Evolutionary conservation across 2,113 vertebrate species (phyloP).

Genomic region (Stegostoma tigrinum): DNA sequence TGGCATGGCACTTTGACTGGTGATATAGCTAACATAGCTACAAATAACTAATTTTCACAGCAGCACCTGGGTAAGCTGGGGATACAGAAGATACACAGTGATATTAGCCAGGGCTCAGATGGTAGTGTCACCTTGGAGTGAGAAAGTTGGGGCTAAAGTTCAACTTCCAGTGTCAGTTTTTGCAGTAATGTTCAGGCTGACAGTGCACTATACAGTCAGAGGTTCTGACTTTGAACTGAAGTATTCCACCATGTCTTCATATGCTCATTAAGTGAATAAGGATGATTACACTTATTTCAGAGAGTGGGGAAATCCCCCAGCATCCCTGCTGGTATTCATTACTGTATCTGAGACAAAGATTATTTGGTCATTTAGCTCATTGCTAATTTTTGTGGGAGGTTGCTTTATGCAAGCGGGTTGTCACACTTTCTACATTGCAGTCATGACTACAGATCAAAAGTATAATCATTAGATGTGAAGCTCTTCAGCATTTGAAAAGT

Average conservation of each 20-base stretch:
- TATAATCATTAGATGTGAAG: not conserved
- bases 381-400: not conserved
- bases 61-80: not conserved
- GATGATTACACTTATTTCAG: not conserved
- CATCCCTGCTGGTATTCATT: not conserved
- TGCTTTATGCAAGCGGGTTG: not conserved
- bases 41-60: not conserved
- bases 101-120: not conserved
- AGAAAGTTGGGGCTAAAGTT: not conserved
- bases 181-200: not conserved
- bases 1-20: not conserved
- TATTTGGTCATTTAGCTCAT: not conserved
- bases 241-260: not conserved
- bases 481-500: not conserved
- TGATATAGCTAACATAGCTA: too few relatives aligned
- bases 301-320: not conserved
- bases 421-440: not conserved
- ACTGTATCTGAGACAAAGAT: not conserved
- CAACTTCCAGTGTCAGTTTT: not conserved
- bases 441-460: not conserved
- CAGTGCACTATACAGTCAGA: not conserved
- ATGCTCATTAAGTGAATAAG: not conserved
- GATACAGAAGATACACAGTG: not conserved
- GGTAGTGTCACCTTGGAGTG: not conserved
- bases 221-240: not conserved